Conservation (phyloP, 2,797 vertebrate species). For the Diceros bicornis region DNA sequence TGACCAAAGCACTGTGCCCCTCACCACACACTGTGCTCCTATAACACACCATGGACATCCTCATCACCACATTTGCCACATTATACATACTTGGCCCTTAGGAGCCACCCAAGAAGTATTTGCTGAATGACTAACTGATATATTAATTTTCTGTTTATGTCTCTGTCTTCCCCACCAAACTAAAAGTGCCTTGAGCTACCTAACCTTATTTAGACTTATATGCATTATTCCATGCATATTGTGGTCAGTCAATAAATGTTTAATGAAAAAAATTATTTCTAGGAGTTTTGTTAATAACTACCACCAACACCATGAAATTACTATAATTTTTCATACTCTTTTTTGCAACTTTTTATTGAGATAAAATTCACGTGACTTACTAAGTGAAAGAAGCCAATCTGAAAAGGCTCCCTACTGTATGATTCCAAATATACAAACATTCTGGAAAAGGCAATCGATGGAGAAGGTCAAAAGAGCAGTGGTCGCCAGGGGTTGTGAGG, state of each 20-base stretch:
- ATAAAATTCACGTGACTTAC: neutral
- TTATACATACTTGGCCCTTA: neutral
- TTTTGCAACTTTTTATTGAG: neutral
- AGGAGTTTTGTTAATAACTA: neutral
- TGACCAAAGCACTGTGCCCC: neutral
- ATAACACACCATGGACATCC: neutral
- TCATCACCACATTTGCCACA: neutral
- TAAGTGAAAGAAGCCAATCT: neutral
- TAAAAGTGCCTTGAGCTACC: neutral
- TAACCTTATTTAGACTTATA: neutral
- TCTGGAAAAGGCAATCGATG: constrained; percentile 1
- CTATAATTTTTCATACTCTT: neutral
- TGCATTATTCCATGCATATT: neutral
- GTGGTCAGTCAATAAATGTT: neutral
- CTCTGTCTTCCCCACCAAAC: neutral
- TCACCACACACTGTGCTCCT: neutral
- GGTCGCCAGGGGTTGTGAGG: neutral
- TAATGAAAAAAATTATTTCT: neutral
- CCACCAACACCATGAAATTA: neutral
- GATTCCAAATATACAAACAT: neutral
- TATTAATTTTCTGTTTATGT: neutral
- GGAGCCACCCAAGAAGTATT: neutral
- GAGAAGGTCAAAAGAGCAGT: neutral
- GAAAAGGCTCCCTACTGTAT: neutral
- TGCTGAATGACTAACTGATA: neutral